Conservation (phyloP, 2,797 vertebrate species). For the Sandelia bainsii region DNA sequence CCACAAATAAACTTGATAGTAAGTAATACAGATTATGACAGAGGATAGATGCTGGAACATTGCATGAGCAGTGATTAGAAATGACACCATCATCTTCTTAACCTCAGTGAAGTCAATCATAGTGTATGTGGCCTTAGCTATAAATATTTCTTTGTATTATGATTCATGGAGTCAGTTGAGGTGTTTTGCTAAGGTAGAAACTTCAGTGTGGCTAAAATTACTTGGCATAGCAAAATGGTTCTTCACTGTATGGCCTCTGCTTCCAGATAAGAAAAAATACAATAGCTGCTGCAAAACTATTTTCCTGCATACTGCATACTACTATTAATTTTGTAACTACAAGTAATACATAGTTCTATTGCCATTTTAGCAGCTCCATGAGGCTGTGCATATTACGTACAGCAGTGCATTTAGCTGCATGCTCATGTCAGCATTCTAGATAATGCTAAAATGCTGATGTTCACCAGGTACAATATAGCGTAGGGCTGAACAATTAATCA, state of each 20-base stretch:
- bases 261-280: not conserved
- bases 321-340: not conserved
- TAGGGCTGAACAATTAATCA: too few species aligned
- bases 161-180: not conserved
- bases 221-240: not conserved
- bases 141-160: constrained; percentile 19
- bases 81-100: constrained; percentile 4
- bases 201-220: not conserved
- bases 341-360: not conserved
- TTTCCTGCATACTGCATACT: not conserved
- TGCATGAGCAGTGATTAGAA: constrained; percentile 6
- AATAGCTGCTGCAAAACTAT: not conserved
- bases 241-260: not conserved
- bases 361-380: not conserved
- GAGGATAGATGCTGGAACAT: not conserved
- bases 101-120: not conserved
- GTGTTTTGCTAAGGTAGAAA: constrained; percentile 3
- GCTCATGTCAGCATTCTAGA: not conserved
- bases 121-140: constrained; percentile 7
- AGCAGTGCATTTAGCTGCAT: not conserved
- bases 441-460: not conserved
- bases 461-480: too few species aligned
- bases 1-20: not conserved
- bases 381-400: not conserved
- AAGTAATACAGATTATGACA: not conserved